Evolutionary conservation across 2,888 invertebrate species (phyloP), one percentile per base, ranked within the genome.

Genomic region (Clivina fossor): DNA sequence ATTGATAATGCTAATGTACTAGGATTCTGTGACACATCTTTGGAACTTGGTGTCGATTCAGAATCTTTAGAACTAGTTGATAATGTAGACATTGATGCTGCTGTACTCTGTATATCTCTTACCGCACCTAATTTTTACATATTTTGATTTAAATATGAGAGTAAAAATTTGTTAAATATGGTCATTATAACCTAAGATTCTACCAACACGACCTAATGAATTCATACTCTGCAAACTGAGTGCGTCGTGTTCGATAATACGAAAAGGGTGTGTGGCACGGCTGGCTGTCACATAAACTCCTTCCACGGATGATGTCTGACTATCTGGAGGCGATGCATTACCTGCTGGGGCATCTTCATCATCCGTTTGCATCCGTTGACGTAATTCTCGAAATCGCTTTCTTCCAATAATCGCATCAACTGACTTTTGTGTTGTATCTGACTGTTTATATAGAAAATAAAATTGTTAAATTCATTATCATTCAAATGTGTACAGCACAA

Each of bases 151-250:
- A 33, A 33, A 8, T 33, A 11, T 8, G 7, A 38, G 4, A 9
- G 4, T 8, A 38, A 4, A 7, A 18, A 18, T 19, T 3, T 40
- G 2, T 20, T 19, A 40, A 18, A 19, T 15, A 43, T 81, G n/a
- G n/a, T n/a, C n/a, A n/a, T n/a, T 11, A 20, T 88, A 89, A 54
- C 86, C 85, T 60, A 90, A 78, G 68, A 91, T 85, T 63, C 88
- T 78, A 20, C 91, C 90, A 60, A 90, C 86, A 64, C 92, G 79
- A 18, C 90, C 90, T 56, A 93, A 76, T 43, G 93, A 93, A 64
- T 90, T 90, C 80, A 93, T 87, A 69, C 92, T 92, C 72, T 92
- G 91, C 65, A 93, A 76, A 70, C 91, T 92, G 72, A 90, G 81
- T 11, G 91, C 85, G 73, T 93, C 93, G 66, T 90, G 90, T 64